Percentiles rank a stretch among this genome's conserved stretches.
phyloP scores from a whole-genome alignment of 2,797 vertebrate genomes.

The Eulemur albifrons region DNA sequence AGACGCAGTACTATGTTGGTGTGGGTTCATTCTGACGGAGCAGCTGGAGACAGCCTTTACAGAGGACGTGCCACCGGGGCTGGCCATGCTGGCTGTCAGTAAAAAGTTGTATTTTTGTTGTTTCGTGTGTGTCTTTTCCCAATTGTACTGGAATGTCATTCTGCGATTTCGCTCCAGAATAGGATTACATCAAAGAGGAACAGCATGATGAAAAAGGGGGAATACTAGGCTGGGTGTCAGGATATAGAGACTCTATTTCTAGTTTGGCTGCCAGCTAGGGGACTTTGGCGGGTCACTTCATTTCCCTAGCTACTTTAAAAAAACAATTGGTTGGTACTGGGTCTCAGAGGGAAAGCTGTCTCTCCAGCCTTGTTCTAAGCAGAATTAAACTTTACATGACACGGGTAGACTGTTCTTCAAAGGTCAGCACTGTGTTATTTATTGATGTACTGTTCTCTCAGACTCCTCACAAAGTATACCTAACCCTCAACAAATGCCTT shows the following conservation, averaged over 20 bases:
- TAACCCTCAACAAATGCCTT: neutral
- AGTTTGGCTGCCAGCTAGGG: neutral
- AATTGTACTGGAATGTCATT: neutral
- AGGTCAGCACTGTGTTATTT: neutral
- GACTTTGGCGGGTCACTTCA: neutral
- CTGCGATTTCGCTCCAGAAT: neutral
- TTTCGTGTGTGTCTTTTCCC: neutral
- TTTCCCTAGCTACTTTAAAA: neutral
- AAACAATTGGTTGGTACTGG: neutral
- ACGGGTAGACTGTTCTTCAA: neutral
- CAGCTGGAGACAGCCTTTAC: neutral
- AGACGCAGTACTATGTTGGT: neutral
- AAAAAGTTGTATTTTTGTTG: neutral
- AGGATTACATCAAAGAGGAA: neutral
- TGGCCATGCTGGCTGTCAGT: neutral
- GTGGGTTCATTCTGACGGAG: neutral
- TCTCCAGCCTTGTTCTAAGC: neutral
- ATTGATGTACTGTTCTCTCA: neutral
- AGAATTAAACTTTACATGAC: neutral
- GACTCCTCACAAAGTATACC: neutral
- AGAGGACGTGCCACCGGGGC: neutral
- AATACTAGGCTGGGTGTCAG: neutral
- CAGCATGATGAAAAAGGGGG: neutral
- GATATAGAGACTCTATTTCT: neutral
- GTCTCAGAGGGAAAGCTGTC: neutral